phyloP scores from a whole-genome alignment of 1,140 invertebrate genomes.

The Helicoverpa zea region DNA sequence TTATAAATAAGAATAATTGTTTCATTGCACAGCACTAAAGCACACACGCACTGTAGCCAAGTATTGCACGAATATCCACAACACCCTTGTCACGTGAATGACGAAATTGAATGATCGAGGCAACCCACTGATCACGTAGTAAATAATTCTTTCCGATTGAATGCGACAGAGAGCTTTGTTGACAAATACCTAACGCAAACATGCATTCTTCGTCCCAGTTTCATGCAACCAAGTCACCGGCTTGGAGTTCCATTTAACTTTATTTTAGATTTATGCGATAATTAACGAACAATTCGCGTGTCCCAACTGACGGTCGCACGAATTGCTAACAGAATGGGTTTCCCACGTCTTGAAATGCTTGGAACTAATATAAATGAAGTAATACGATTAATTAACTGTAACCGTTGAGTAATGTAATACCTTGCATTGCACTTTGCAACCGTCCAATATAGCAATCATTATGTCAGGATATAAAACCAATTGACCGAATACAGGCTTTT shows the following conservation, averaged over 20 bases:
- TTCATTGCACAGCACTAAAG: slow-evolving; percentile 7
- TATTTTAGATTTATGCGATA: slow-evolving; percentile 23
- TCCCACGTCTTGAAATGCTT: slow-evolving; percentile 37
- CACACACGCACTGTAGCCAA: slow-evolving; percentile 36
- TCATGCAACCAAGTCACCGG: slow-evolving; percentile 35
- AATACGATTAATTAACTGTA: slow-evolving; percentile 43
- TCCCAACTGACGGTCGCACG: slow-evolving; percentile 10
- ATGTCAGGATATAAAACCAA: slow-evolving; percentile 3
- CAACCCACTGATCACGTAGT: slow-evolving; percentile 54
- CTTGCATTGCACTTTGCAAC: neutral
- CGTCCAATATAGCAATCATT: slow-evolving; percentile 6
- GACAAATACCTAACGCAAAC: slow-evolving; percentile 72
- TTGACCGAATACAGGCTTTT: neutral
- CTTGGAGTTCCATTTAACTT: slow-evolving; percentile 18
- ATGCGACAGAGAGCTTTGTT: slow-evolving; percentile 67
- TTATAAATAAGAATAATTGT: neutral
- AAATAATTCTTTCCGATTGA: slow-evolving; percentile 61
- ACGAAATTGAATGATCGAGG: slow-evolving; percentile 45
- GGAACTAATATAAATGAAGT: slow-evolving; percentile 32
- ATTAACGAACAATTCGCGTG: slow-evolving; percentile 4
- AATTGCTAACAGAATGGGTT: slow-evolving; percentile 24
- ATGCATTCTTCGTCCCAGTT: slow-evolving; percentile 66
- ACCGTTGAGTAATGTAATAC: slow-evolving; percentile 41
- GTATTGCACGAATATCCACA: slow-evolving; percentile 27
- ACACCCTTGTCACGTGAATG: slow-evolving; percentile 11